Evolutionary conservation across 2,888 invertebrate species (phyloP).

Genomic region (Phyllotreta cruciferae): DNA sequence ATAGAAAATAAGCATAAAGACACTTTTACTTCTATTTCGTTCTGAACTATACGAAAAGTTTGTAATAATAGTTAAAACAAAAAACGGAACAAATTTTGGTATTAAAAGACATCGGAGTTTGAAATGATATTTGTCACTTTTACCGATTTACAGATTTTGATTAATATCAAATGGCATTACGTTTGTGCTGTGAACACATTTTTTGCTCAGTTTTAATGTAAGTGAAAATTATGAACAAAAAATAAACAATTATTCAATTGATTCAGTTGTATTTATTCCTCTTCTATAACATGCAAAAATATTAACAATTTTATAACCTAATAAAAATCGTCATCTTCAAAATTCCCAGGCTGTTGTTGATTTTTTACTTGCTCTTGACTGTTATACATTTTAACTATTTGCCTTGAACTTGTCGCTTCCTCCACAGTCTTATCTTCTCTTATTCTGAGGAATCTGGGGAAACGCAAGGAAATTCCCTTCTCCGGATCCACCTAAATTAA

Average conservation of each 20-base stretch:
- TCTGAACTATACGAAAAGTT: not conserved
- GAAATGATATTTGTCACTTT: slow-evolving; percentile 10
- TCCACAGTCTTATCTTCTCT: slow-evolving; percentile 93
- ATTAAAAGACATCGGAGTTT: not conserved
- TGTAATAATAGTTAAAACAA: not conserved
- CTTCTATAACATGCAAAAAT: not conserved
- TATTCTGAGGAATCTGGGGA: slow-evolving; percentile 90
- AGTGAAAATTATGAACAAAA: slow-evolving; percentile 27
- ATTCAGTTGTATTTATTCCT: slow-evolving; percentile 17
- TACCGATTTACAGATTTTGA: slow-evolving; percentile 10
- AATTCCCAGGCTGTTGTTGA: slow-evolving; percentile 59
- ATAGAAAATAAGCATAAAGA: not conserved
- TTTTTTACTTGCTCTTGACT: slow-evolving; percentile 91
- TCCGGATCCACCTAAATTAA: slow-evolving; percentile 75
- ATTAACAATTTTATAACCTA: too few relatives aligned
- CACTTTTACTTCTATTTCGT: too few relatives aligned
- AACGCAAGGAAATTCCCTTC: slow-evolving; percentile 93
- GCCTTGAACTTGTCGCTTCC: slow-evolving; percentile 88
- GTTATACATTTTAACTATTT: slow-evolving; percentile 89
- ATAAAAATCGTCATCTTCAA: slow-evolving; percentile 69
- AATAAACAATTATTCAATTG: slow-evolving; percentile 25
- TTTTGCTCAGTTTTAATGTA: slow-evolving; percentile 34
- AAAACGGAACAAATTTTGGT: not conserved
- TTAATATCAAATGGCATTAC: slow-evolving; percentile 22
- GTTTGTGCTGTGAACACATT: slow-evolving; percentile 24